Conservation (phyloP, 2,888 invertebrate species). For the Agrochola lychnidis region DNA sequence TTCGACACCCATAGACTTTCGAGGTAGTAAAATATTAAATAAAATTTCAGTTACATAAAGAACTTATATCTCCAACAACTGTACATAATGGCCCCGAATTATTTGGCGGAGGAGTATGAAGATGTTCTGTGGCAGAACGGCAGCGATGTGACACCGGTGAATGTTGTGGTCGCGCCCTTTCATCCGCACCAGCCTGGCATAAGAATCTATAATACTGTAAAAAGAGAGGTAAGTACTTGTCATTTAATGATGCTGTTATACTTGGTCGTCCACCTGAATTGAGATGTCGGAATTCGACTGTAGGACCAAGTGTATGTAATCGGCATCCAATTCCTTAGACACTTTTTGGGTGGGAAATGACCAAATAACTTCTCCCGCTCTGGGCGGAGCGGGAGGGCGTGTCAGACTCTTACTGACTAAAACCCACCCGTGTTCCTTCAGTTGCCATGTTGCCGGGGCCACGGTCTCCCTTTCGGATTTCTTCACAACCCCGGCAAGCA, state of each 20-base stretch:
- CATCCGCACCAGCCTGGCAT: slow-evolving; percentile 92
- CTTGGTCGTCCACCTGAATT: background rate
- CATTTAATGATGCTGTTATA: slow-evolving; percentile 1
- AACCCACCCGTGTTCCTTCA: too few relatives aligned
- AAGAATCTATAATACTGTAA: slow-evolving; percentile 91
- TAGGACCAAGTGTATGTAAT: background rate
- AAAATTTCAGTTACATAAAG: slow-evolving; percentile 91
- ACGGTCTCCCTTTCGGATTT: too few relatives aligned
- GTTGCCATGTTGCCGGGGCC: too few relatives aligned
- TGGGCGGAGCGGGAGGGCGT: too few relatives aligned
- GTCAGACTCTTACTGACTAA: too few relatives aligned
- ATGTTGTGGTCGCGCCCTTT: slow-evolving; percentile 92
- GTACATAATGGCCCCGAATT: slow-evolving; percentile 95
- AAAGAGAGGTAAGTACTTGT: slow-evolving; percentile 90
- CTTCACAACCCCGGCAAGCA: too few relatives aligned
- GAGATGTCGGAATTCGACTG: background rate
- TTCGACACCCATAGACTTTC: background rate
- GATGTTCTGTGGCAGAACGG: slow-evolving; percentile 92
- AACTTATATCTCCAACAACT: slow-evolving; percentile 95
- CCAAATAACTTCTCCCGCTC: too few relatives aligned
- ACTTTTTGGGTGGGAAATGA: too few relatives aligned
- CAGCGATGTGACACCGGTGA: slow-evolving; percentile 92
- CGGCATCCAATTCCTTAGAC: background rate
- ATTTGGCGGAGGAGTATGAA: slow-evolving; percentile 93
- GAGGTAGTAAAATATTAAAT: background rate